Evolutionary conservation across 2,888 invertebrate species (phyloP), one percentile per base, ranked within the genome.

Genomic region (Drepanosiphum platanoidis): DNA sequence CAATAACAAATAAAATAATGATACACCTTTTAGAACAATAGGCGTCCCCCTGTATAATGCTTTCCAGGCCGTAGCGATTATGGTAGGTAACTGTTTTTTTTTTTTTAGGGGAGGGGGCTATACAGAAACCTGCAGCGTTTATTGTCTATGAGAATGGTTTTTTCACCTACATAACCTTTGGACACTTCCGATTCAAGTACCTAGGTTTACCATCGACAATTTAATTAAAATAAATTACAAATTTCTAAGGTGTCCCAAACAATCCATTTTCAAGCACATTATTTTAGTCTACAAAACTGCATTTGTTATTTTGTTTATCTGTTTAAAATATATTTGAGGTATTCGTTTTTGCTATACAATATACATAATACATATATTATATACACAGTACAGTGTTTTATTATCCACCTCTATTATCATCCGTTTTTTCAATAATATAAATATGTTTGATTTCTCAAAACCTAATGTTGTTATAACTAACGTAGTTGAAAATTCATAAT

Each of bases 101-200:
- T 32, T 70, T 82, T 71, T 64, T 30, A 42, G 42, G 42, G 42
- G 46, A 18, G 46, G n/a, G 22, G 30, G 13, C 39, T 74, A 36
- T 52, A 30, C 68, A 84, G 9, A 77, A 84, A 77, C 68, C 32
- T 1, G n/a, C 52, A n/a, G 3, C 18, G 46, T 42, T 80, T 68
- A 42, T 66, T 79, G 32, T 66, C 42, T 79, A 61, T n/a, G 30
- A 77, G 52, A 84, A 64, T 68, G 36, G 58, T 52, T 83, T 61
- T 71, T 52, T 84, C 34, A 84, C 84, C 75, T 77, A 11, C 30
- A n/a, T 84, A 68, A 77, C 75, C 84, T 84, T 84, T 84, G 34
- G 52, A 52, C 30, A 84, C 75, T 75, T 84, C 75, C 74, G 52
- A 75, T 68, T 64, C 32, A 13, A 70, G 13, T 74, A 64, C 75